These are phyloP conservation scores for Heliornis fulica DNA, from an alignment of 2,113 vertebrate genomes.

Conservation along the genomic window DNA sequence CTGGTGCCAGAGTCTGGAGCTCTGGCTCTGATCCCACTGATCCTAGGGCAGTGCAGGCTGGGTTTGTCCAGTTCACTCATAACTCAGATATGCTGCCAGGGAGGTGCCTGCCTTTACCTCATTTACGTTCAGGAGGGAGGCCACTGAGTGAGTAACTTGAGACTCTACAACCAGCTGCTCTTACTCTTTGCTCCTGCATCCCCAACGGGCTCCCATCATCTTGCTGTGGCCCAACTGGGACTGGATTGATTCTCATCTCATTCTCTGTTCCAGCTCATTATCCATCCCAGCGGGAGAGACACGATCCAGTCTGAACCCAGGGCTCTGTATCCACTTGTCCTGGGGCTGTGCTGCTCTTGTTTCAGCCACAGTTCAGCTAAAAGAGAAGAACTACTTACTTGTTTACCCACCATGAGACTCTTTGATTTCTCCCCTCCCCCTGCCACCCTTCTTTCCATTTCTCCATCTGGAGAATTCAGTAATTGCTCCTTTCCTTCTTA, in stretches of 20 bases:
- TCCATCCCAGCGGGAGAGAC: background rate
- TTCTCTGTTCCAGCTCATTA: background rate
- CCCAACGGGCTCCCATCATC: accelerated
- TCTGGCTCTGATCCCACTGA: background rate
- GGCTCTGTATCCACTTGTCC: background rate
- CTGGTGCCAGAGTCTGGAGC: background rate
- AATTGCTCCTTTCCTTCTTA: background rate
- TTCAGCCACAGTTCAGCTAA: background rate
- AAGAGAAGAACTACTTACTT: background rate
- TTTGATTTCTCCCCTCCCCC: background rate
- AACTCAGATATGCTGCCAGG: background rate
- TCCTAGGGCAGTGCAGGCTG: background rate
- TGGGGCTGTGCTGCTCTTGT: background rate
- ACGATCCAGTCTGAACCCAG: background rate
- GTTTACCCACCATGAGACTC: background rate
- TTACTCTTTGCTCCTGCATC: background rate
- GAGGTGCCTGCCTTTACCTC: background rate
- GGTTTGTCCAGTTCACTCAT: background rate
- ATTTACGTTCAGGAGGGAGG: background rate
- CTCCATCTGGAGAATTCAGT: background rate
- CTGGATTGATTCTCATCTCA: background rate
- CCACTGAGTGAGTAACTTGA: background rate
- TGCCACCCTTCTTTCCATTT: background rate
- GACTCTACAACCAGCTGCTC: background rate
- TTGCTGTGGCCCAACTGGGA: background rate